Base-by-base conservation (phyloP, 2,888 invertebrate genomes). In the Oligia latruncula region DNA sequence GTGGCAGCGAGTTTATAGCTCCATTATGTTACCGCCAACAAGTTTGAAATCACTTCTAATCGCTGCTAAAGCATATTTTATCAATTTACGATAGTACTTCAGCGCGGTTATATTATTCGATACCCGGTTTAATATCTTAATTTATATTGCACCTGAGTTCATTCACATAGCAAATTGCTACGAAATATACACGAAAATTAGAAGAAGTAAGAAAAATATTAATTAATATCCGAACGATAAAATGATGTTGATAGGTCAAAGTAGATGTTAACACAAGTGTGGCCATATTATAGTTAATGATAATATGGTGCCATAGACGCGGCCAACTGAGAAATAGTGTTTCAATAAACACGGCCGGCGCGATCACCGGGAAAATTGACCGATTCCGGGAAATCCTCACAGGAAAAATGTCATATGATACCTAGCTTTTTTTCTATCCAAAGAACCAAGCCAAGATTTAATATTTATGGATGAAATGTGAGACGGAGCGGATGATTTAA, bases 401-500 rank as follows among this genome's bases (percentile, higher is more conserved):
- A 93, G 94, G 94, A 92, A 95, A 84, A 95, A 95, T 95, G 96
- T 94, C 94, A 95, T 93, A 92, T 91, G 93, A 95, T 95, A 95
- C 94, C 95, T 94, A 29, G 29, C 4, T 35, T 35, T 93, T 94
- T 95, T 95, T 95, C 95, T 95, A 94, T 94, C 92, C 93, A 92
- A 92, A 92, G 93, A 93, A 93, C 95, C 94, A 92, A 94, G 94
- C 93, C 94, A 94, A 95, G 95, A 95, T 96, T 96, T 96, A 96
- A 96, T 96, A 96, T 96, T 96, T 96, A 97, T 96, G 95, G 96
- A 95, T 95, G 96, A 96, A 96, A 96, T 96, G 96, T 97, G 95
- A 96, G 94, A 94, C 96, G 94, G 92, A 94, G 96, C 96, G 95
- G 90, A 96, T 96, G 96, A 97, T 96, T 96, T 96, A 96, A 96